Conservation (phyloP, 2,797 vertebrate genomes). For the Tragopan temminckii region DNA sequence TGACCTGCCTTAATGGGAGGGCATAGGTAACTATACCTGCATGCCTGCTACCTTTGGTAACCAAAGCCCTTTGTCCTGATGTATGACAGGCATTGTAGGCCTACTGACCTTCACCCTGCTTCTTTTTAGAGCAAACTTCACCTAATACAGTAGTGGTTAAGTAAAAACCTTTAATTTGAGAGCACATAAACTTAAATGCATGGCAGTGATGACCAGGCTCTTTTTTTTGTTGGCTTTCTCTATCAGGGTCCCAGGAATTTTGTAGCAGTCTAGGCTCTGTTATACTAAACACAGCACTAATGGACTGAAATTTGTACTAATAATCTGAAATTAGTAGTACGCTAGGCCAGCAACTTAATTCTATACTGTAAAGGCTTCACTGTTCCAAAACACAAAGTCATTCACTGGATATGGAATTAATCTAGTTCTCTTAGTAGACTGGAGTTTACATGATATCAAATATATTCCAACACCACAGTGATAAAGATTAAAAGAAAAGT, state of each 20-base stretch:
- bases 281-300: not conserved
- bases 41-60: not conserved
- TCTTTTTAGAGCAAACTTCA: not conserved
- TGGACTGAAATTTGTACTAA: not conserved
- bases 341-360: conserved; percentile 30
- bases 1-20: not conserved
- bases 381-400: conserved; percentile 2
- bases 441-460: conserved; percentile 38
- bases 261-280: not conserved
- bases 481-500: conserved; percentile 21
- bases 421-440: conserved; percentile 18
- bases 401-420: not conserved
- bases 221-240: not conserved
- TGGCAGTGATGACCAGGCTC: not conserved
- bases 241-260: not conserved
- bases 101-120: not conserved
- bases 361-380: conserved; percentile 11
- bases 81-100: not conserved
- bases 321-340: conserved; percentile 24
- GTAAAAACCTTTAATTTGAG: not conserved
- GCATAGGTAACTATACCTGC: rapidly evolving
- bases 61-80: not conserved
- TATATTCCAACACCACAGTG: conserved; percentile 17
- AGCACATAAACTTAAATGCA: not conserved
- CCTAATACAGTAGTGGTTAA: rapidly evolving